phyloP scores from a whole-genome alignment of 2,797 vertebrate species.

The Cyclura pinguis region DNA sequence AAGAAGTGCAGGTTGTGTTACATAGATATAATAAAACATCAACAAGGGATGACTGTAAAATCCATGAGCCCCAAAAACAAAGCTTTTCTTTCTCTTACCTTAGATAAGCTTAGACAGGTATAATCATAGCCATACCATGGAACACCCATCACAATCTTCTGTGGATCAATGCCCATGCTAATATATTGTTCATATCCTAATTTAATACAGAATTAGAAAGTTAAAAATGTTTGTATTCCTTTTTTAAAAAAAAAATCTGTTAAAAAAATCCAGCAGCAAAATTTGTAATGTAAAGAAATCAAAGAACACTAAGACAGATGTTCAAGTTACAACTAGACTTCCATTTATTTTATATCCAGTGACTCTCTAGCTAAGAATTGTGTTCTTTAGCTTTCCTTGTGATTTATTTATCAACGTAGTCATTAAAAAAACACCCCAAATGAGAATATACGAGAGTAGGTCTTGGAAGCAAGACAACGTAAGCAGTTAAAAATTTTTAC shows the following conservation, averaged over 20 bases:
- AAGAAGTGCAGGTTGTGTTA: conserved; percentile 30
- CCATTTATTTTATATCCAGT: not conserved
- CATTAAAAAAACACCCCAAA: not conserved
- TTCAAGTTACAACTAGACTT: conserved; percentile 27
- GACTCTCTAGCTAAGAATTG: not conserved
- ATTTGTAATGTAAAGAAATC: conserved; percentile 5
- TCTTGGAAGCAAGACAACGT: not conserved
- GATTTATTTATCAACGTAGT: not conserved
- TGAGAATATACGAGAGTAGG: not conserved
- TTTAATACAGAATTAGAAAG: conserved; percentile 66
- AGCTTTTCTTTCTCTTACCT: conserved; percentile 77
- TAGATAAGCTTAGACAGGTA: conserved; percentile 84
- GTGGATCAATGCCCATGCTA: conserved; percentile 84
- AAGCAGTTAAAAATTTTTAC: not conserved
- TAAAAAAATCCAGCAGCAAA: conserved; percentile 13
- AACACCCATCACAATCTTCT: conserved; percentile 95
- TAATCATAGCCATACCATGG: conserved; percentile 99
- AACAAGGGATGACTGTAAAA: conserved; percentile 20
- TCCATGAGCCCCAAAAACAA: not conserved
- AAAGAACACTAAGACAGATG: conserved; percentile 34
- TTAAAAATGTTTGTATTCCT: conserved; percentile 15
- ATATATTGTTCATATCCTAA: conserved; percentile 90
- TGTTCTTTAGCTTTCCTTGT: not conserved
- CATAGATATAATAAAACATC: not conserved
- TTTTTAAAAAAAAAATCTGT: not conserved